Conservation (phyloP, 2,888 invertebrate species). For the Argynnis bischoffii region DNA sequence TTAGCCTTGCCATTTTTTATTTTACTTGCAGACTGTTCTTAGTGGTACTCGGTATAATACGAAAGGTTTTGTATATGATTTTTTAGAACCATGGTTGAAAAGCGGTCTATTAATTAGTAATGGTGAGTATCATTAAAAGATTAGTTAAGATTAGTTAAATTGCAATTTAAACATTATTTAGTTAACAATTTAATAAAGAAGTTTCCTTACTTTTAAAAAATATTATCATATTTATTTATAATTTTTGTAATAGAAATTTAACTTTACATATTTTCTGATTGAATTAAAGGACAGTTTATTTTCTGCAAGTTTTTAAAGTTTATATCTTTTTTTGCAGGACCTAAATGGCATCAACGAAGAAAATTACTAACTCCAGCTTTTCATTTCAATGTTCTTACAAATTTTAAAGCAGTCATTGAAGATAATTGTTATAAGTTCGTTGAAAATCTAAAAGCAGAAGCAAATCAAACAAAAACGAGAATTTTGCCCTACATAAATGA, state of each 20-base stretch:
- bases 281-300: too few relatives aligned
- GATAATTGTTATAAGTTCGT: conserved; percentile 70
- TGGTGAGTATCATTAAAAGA: conserved; percentile 45
- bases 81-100: conserved; percentile 77
- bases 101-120: conserved; percentile 78
- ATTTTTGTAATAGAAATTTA: not conserved
- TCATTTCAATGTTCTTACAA: conserved; percentile 83
- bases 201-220: too few relatives aligned
- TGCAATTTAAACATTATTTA: not conserved
- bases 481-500: conserved; percentile 83
- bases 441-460: conserved; percentile 51
- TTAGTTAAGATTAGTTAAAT: not conserved
- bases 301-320: too few relatives aligned
- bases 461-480: conserved; percentile 59
- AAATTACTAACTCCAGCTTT: conserved; percentile 85
- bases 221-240: not conserved
- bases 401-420: conserved; percentile 65
- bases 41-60: conserved; percentile 73
- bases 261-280: too few relatives aligned
- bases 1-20: conserved; percentile 1
- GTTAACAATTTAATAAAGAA: too few relatives aligned
- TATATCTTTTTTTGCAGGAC: conserved; percentile 53
- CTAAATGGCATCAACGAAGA: conserved; percentile 83
- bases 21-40: conserved; percentile 65
- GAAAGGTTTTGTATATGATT: conserved; percentile 75